Evolutionary conservation across 2,113 vertebrate genomes (phyloP).

Genomic region (Sceloporus tristichus): DNA sequence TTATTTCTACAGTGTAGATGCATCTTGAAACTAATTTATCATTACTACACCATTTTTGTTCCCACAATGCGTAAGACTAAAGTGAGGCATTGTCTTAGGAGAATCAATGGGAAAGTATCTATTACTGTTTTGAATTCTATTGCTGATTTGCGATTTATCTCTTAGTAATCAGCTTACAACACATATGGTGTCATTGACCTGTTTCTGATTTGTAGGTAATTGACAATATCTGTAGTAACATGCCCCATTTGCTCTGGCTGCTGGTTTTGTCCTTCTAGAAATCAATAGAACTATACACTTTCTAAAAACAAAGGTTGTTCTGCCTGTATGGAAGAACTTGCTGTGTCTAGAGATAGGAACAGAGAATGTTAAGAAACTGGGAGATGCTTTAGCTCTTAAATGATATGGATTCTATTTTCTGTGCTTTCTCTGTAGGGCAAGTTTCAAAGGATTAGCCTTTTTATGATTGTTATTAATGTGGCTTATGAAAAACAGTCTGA

Average conservation of each 20-base stretch:
- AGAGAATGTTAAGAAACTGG: neutral
- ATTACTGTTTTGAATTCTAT: neutral
- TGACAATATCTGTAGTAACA: slow-evolving; percentile 18
- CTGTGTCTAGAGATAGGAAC: neutral
- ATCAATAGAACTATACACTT: neutral
- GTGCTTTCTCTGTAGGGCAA: slow-evolving; percentile 33
- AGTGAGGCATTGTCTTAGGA: neutral
- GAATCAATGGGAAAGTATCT: neutral
- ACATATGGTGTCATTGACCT: slow-evolving; percentile 12
- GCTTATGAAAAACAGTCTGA: slow-evolving; percentile 43
- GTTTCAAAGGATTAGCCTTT: slow-evolving; percentile 47
- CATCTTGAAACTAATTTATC: neutral
- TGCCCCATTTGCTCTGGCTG: slow-evolving; percentile 13
- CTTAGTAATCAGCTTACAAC: slow-evolving; percentile 17
- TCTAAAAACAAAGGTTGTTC: neutral
- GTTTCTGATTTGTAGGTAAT: slow-evolving; percentile 48
- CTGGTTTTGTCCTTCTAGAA: slow-evolving; percentile 35
- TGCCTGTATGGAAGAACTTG: neutral
- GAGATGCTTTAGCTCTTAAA: slow-evolving; percentile 25
- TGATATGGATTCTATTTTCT: slow-evolving; percentile 44
- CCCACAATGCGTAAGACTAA: neutral
- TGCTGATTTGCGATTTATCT: slow-evolving; percentile 6
- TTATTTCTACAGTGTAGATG: no score
- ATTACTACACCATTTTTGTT: neutral
- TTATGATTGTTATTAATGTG: slow-evolving; percentile 34